Evolutionary conservation across 2,797 vertebrate species (phyloP), one percentile per base, ranked within the genome.

Genomic region (Sebastes iracundus): DNA sequence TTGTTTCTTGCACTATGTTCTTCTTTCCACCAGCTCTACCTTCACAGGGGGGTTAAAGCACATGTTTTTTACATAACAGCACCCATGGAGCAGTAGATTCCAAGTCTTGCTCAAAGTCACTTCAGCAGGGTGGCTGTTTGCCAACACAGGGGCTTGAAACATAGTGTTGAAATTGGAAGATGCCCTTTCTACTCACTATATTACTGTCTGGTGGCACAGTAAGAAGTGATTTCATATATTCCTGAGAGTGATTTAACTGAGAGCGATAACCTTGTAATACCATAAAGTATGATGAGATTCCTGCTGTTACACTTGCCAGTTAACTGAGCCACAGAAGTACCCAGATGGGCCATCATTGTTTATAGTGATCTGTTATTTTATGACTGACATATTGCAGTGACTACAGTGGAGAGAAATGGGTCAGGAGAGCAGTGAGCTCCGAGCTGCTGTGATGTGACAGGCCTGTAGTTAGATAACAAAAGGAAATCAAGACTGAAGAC

Each of bases 391-490:
- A 85, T 69, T 85, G 85, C 71, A 67, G 63, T 74, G 79, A 82
- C 86, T 77, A 73, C 77, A 69, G 77, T 0, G 32, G 35, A 79
- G 56, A 85, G 74, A 92, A 92, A 85, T 89, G 77, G 92, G 89
- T 92, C 90, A 90, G 74, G 61, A 81, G 85, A 88, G 61, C 46
- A 75, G 89, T 55, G 69, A 74, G 82, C 80, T 68, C 52, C 5
- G 6, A 69, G 70, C 78, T 63, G 55, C 71, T 84, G 72, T 77
- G 75, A 90, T 78, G 87, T 81, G 80, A 80, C 53, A 60, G 56
- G 82, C 63, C 73, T 80, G 75, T 42, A 73, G 77, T 90, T 88
- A 85, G 83, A 89, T 90, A 90, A 93, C 85, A 93, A 82, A 58
- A 89, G 30, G 49, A 83, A 84, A 84, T 85, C 77, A 87, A 90